These are phyloP conservation scores for Arion vulgaris DNA, from an alignment of 1,140 invertebrate species.

Conservation along the genomic window DNA sequence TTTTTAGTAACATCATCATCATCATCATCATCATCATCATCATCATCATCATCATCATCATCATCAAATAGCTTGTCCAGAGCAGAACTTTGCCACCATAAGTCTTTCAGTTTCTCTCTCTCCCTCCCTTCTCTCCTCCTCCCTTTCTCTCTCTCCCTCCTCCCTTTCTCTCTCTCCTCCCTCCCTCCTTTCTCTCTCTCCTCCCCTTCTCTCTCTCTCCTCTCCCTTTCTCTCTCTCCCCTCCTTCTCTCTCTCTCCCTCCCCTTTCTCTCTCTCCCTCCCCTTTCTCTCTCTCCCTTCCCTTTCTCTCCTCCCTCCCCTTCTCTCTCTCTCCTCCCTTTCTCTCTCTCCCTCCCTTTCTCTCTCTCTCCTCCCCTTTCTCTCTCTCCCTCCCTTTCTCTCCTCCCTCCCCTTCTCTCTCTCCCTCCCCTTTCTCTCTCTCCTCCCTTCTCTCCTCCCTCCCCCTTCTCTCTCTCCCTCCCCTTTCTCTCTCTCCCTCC, in stretches of 20 bases:
- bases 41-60: neutral
- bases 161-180: neutral
- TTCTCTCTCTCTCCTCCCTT: neutral
- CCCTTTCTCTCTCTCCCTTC: neutral
- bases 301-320: slow-evolving; percentile 9
- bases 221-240: slow-evolving; percentile 7
- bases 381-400: neutral
- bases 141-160: neutral
- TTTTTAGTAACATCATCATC: neutral
- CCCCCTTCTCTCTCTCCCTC: neutral
- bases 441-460: neutral
- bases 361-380: slow-evolving; percentile 7
- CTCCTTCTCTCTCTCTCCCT: neutral
- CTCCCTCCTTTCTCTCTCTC: neutral
- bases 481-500: neutral
- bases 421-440: neutral
- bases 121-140: slow-evolving; percentile 3
- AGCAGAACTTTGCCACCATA: no score
- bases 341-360: neutral
- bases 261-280: slow-evolving; percentile 15
- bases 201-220: neutral
- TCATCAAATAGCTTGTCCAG: no score
- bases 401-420: neutral
- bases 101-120: neutral
- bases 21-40: neutral